Percentiles rank a stretch among this genome's conserved stretches.
Evolutionary conservation across 2,888 invertebrate genomes (phyloP).

Genomic region (Achlya flavicornis): DNA sequence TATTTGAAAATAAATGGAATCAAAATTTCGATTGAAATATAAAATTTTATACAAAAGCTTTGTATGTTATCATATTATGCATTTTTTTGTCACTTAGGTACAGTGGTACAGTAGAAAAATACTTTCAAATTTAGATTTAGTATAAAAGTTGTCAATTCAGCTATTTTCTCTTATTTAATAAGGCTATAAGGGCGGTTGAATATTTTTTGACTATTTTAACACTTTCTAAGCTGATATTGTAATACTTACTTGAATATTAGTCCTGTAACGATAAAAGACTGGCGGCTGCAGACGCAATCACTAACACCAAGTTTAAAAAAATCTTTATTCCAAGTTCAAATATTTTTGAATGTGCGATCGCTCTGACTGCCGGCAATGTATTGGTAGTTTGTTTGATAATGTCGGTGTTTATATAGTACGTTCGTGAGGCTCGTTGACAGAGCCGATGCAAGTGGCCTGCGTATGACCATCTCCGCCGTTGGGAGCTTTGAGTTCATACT

Average conservation of each 20-base stretch:
- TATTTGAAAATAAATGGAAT: conserved; percentile 3
- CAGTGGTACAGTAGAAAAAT: neutral
- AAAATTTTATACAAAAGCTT: conserved; percentile 11
- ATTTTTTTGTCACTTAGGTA: neutral
- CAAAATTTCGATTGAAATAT: too few relatives aligned
- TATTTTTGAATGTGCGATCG: conserved; percentile 64
- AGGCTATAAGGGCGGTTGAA: too few relatives aligned
- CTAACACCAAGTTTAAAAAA: conserved; percentile 67
- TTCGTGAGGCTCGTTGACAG: conserved; percentile 57
- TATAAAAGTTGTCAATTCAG: too few relatives aligned
- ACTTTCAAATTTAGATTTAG: too few relatives aligned
- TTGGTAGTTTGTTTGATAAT: conserved; percentile 71
- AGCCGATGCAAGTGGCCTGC: conserved; percentile 60
- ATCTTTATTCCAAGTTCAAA: conserved; percentile 43
- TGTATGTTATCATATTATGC: conserved; percentile 11
- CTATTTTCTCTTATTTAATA: neutral
- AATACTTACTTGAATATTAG: conserved; percentile 71
- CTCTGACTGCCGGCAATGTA: conserved; percentile 75
- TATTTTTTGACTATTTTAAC: neutral
- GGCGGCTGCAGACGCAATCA: conserved; percentile 52
- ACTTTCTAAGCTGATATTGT: conserved; percentile 18
- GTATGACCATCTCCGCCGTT: conserved; percentile 52
- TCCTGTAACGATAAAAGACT: conserved; percentile 60
- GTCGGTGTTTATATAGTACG: conserved; percentile 71
- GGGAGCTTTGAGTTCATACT: conserved; percentile 42